Percentiles rank a stretch among this genome's conserved stretches.
These are phyloP conservation scores for Chymomyza fuscimana DNA, from an alignment of 2,888 invertebrate genomes.

Conservation along the genomic window DNA sequence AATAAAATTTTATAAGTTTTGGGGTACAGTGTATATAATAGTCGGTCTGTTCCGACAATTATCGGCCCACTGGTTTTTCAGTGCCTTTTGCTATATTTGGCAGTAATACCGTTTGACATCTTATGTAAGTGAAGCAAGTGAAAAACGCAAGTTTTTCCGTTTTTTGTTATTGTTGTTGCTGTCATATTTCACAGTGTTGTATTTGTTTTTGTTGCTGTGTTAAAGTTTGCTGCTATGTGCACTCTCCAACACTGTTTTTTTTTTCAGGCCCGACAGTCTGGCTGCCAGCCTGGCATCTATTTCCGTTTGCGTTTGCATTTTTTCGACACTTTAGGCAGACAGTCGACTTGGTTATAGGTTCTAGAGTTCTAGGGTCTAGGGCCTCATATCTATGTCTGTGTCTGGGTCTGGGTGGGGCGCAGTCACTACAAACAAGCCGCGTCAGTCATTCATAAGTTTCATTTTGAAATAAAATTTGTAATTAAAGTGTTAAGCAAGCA, in stretches of 20 bases:
- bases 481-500: constrained; percentile 54
- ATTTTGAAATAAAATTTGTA: constrained; percentile 52
- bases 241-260: no score
- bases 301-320: constrained; percentile 45
- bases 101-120: constrained; percentile 48
- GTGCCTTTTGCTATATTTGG: constrained; percentile 55
- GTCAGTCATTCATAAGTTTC: constrained; percentile 53
- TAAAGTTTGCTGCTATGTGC: neutral
- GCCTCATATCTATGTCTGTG: constrained; percentile 15
- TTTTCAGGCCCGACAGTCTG: neutral
- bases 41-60: no score
- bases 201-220: constrained; percentile 6
- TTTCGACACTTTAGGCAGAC: constrained; percentile 49
- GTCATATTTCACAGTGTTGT: constrained; percentile 10
- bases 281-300: constrained; percentile 48
- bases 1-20: no score
- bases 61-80: neutral
- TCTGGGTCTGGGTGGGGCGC: neutral
- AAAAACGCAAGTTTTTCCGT: constrained; percentile 23
- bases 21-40: no score
- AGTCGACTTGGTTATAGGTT: constrained; percentile 1
- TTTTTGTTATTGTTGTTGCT: constrained; percentile 7
- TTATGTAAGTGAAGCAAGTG: constrained; percentile 64
- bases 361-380: constrained; percentile 28
- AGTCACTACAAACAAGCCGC: constrained; percentile 13